phyloP scores from a whole-genome alignment of 2,888 invertebrate species.

The Drepana falcataria region DNA sequence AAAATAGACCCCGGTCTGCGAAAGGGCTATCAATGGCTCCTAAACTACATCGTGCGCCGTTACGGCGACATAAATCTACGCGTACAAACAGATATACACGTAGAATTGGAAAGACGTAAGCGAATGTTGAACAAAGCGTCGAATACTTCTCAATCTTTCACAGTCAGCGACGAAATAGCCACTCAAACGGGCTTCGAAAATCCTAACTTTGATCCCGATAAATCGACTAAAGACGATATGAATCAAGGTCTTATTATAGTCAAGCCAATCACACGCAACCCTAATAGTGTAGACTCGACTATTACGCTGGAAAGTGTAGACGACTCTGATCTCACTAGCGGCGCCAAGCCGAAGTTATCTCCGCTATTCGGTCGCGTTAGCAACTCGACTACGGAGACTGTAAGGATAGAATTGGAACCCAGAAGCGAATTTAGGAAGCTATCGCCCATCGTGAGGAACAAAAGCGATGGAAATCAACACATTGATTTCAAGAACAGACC shows the following conservation, averaged over 20 bases:
- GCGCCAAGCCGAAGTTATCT: conserved; percentile 58
- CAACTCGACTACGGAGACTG: conserved; percentile 41
- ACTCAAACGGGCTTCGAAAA: conserved; percentile 72
- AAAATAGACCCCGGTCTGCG: conserved; percentile 83
- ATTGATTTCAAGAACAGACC: conserved; percentile 65
- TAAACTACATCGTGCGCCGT: conserved; percentile 82
- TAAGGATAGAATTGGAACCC: conserved; percentile 63
- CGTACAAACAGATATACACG: conserved; percentile 81
- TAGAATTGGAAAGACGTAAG: conserved; percentile 70
- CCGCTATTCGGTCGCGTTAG: conserved; percentile 62
- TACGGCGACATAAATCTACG: conserved; percentile 81
- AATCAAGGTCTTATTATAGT: conserved; percentile 57
- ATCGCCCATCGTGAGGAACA: conserved; percentile 59
- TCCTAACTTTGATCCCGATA: conserved; percentile 53
- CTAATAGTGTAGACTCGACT: conserved; percentile 58
- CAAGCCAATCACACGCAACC: conserved; percentile 48
- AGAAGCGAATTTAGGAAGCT: conserved; percentile 61
- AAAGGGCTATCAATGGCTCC: conserved; percentile 84
- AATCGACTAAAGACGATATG: conserved; percentile 24
- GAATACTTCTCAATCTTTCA: conserved; percentile 54
- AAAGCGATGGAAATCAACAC: conserved; percentile 43
- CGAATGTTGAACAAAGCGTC: conserved; percentile 54
- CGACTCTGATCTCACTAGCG: conserved; percentile 44
- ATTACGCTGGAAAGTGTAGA: conserved; percentile 63
- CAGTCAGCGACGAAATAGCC: conserved; percentile 55